phyloP scores from a whole-genome alignment of 2,888 invertebrate species.

The Eubasilissa splendida region DNA sequence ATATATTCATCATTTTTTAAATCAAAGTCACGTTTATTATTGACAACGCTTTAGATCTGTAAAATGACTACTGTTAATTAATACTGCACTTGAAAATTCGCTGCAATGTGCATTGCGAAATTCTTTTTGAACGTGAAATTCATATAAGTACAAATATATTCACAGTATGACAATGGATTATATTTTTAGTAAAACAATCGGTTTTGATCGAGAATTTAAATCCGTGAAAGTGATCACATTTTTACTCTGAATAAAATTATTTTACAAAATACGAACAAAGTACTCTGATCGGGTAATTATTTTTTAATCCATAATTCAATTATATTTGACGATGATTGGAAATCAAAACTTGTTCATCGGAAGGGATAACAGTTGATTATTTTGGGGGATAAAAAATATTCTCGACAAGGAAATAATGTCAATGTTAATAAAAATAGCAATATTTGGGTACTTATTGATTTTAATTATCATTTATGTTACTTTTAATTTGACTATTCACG shows the following conservation, averaged over 20 bases:
- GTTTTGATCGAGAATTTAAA: too few relatives aligned
- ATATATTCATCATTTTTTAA: background rate
- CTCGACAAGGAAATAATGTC: background rate
- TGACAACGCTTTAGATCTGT: background rate
- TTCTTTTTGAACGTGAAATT: too few relatives aligned
- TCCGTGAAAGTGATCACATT: slow-evolving; percentile 8
- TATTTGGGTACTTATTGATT: slow-evolving; percentile 30
- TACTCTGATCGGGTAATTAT: background rate
- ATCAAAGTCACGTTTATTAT: too few relatives aligned
- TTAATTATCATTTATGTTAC: slow-evolving; percentile 39
- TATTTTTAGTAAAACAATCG: too few relatives aligned
- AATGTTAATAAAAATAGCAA: background rate
- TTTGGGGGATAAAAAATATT: background rate
- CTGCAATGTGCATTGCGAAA: too few relatives aligned
- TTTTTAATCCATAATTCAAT: slow-evolving; percentile 4
- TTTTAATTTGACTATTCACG: slow-evolving; percentile 47
- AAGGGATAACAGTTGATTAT: background rate
- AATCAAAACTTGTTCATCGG: background rate
- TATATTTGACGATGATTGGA: background rate
- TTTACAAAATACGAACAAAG: background rate
- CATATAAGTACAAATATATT: too few relatives aligned
- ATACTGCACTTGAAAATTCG: too few relatives aligned
- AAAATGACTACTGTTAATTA: too few relatives aligned
- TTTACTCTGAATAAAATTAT: background rate
- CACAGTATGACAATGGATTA: too few relatives aligned